A percentile compares a stretch with the other conserved stretches of the same genome.
phyloP scores from a whole-genome alignment of 2,888 invertebrate genomes.

The Noctua fimbriata region DNA sequence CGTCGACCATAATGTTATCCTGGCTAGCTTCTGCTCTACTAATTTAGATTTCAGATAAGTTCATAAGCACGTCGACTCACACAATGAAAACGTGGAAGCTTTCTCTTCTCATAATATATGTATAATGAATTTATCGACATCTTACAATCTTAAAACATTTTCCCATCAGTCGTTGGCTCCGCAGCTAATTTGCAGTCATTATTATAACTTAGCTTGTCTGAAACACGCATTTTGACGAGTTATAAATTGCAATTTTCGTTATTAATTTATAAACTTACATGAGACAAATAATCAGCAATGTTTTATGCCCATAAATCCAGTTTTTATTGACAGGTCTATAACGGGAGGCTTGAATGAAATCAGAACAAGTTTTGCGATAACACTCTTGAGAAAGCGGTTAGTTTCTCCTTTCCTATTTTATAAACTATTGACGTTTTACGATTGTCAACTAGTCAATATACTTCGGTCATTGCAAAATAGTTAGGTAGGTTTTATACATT shows the following conservation, averaged over 20 bases:
- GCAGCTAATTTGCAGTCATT: slow-evolving; percentile 3
- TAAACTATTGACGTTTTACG: slow-evolving; percentile 50
- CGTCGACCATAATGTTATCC: background rate
- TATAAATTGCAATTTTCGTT: slow-evolving; percentile 7
- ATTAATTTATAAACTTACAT: slow-evolving; percentile 8
- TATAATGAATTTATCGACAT: slow-evolving; percentile 56
- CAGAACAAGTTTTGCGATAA: slow-evolving; percentile 71
- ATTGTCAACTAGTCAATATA: slow-evolving; percentile 16
- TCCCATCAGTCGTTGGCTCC: slow-evolving; percentile 20
- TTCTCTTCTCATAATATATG: slow-evolving; percentile 46
- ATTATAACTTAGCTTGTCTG: slow-evolving; percentile 13
- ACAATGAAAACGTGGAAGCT: slow-evolving; percentile 42
- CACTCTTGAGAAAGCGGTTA: slow-evolving; percentile 71
- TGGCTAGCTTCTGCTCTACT: slow-evolving; percentile 18
- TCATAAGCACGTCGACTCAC: slow-evolving; percentile 21
- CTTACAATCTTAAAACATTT: slow-evolving; percentile 45
- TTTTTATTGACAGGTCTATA: slow-evolving; percentile 56
- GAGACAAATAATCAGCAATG: background rate
- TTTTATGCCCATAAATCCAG: slow-evolving; percentile 43
- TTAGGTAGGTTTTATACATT: background rate
- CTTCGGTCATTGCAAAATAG: background rate
- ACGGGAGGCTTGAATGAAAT: slow-evolving; percentile 69
- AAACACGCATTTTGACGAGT: slow-evolving; percentile 12
- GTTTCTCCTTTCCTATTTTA: slow-evolving; percentile 68
- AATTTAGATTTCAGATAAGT: slow-evolving; percentile 39